These are phyloP conservation scores for Dicaeum eximium DNA, from an alignment of 2,113 vertebrate genomes.

Conservation along the genomic window DNA sequence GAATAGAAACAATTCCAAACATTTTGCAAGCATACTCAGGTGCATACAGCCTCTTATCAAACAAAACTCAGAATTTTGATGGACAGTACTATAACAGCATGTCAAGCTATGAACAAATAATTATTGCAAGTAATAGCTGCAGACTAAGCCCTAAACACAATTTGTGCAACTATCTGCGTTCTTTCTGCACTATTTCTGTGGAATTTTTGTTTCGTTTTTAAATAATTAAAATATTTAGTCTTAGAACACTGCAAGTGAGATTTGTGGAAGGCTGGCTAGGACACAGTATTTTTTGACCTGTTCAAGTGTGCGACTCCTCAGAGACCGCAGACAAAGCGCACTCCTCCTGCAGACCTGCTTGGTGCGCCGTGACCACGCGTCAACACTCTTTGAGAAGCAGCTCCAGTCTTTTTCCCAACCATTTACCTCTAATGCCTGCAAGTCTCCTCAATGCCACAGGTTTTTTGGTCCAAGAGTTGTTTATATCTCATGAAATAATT, in stretches of 20 bases:
- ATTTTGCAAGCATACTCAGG: constrained; percentile 30
- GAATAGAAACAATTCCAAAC: constrained; percentile 10
- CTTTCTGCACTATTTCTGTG: constrained; percentile 36
- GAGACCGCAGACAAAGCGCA: neutral
- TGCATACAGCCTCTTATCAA: constrained; percentile 36
- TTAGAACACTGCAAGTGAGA: constrained; percentile 56
- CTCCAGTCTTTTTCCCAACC: constrained; percentile 57
- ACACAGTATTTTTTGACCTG: constrained; percentile 21
- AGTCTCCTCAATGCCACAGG: constrained; percentile 65
- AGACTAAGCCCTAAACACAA: constrained; percentile 47
- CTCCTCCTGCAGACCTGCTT: constrained; percentile 9
- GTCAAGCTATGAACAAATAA: constrained; percentile 36
- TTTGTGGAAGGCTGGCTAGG: constrained; percentile 40
- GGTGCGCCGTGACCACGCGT: neutral
- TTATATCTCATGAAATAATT: constrained; percentile 60
- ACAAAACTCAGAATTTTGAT: neutral
- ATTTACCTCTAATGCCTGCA: constrained; percentile 54
- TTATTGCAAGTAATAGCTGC: constrained; percentile 21
- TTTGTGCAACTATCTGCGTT: constrained; percentile 46
- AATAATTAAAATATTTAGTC: constrained; percentile 33
- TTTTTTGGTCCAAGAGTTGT: constrained; percentile 78
- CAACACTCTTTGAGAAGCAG: constrained; percentile 36
- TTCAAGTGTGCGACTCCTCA: neutral
- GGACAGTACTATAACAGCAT: constrained; percentile 5
- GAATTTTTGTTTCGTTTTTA: constrained; percentile 20